A percentile compares a stretch with the other conserved stretches of the same genome.
These are phyloP conservation scores for Scaptomyza caliginosa DNA, from an alignment of 2,888 invertebrate species.

Conservation along the genomic window DNA sequence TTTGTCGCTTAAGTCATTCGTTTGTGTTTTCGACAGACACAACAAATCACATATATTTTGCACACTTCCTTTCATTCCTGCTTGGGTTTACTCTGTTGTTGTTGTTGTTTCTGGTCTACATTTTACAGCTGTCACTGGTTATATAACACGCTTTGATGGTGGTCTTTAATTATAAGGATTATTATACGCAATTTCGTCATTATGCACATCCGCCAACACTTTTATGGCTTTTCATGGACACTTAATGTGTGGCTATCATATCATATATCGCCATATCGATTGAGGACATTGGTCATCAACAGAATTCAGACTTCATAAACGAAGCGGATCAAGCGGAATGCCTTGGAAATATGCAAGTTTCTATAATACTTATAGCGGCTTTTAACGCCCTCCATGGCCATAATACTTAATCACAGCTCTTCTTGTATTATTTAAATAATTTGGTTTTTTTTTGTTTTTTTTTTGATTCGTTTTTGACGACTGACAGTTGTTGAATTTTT, in stretches of 20 bases:
- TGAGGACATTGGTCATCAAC: constrained; percentile 33
- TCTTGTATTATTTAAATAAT: neutral
- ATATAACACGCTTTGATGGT: constrained; percentile 44
- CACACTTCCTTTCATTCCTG: constrained; percentile 70
- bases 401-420: neutral
- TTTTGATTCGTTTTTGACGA: constrained; percentile 7
- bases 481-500: neutral
- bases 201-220: constrained; percentile 61
- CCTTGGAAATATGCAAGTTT: constrained; percentile 47
- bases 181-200: constrained; percentile 47
- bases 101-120: constrained; percentile 43
- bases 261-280: constrained; percentile 14
- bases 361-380: constrained; percentile 1
- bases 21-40: constrained; percentile 57
- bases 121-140: constrained; percentile 35
- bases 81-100: constrained; percentile 32
- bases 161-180: constrained; percentile 75
- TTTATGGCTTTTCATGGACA: constrained; percentile 13
- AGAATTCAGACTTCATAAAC: constrained; percentile 25
- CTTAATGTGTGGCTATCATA: constrained; percentile 1
- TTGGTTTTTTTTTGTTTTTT: neutral
- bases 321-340: constrained; percentile 1
- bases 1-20: constrained; percentile 73
- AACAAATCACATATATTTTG: constrained; percentile 24
- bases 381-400: constrained; percentile 32